Conservation (phyloP, 35 echinoderm and acorn worm species). For the Ophioderma brevispina region DNA sequence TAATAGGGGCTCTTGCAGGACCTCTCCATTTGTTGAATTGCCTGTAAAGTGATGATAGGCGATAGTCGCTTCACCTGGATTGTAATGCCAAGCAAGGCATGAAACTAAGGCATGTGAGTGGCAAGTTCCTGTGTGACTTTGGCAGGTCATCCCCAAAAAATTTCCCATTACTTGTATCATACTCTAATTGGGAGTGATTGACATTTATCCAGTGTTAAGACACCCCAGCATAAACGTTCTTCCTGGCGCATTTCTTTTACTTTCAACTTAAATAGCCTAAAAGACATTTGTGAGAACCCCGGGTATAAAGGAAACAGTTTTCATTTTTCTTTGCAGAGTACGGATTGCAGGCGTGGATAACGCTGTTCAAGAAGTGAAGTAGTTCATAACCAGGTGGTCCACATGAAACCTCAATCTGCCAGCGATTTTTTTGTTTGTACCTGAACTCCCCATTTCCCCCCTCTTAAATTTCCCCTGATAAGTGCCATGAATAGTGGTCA, state of each 20-base stretch:
- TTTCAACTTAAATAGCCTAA: neutral
- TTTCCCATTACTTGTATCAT: conserved; percentile 27
- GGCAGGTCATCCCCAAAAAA: conserved; percentile 40
- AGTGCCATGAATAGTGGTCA: too few species aligned
- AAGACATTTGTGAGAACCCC: conserved; percentile 44
- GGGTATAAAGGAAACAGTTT: too few species aligned
- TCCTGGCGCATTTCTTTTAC: conserved; percentile 14
- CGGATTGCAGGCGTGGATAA: conserved; percentile 36
- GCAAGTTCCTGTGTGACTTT: conserved; percentile 36
- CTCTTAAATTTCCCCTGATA: too few species aligned
- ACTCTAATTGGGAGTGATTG: conserved; percentile 34
- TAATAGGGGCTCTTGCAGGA: conserved; percentile 17
- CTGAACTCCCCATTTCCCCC: too few species aligned
- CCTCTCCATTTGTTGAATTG: conserved; percentile 33
- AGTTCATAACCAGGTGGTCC: too few species aligned
- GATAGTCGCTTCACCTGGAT: conserved; percentile 52
- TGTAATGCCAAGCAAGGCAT: conserved; percentile 41
- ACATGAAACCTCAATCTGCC: too few species aligned
- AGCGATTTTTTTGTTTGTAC: too few species aligned
- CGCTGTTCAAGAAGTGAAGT: too few species aligned
- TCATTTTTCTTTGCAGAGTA: conserved; percentile 36
- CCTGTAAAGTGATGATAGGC: conserved; percentile 57
- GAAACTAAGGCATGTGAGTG: conserved; percentile 60
- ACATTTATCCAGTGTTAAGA: conserved; percentile 51
- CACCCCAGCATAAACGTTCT: conserved; percentile 35